Percentiles rank a stretch among this genome's conserved stretches.
phyloP scores from a whole-genome alignment of 2,888 invertebrate genomes.

The Beris morrisii region DNA sequence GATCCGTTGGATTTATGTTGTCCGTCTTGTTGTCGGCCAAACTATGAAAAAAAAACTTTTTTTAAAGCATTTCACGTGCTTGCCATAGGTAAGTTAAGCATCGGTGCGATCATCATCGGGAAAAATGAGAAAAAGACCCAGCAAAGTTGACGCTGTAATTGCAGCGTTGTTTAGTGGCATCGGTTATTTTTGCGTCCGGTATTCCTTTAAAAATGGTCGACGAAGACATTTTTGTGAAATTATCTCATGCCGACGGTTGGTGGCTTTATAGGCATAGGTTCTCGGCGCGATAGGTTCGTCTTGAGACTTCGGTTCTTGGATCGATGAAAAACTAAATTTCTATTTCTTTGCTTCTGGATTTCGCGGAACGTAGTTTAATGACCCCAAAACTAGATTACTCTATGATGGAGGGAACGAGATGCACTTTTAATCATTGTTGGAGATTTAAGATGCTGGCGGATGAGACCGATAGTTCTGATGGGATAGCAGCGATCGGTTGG shows the following conservation, averaged over 20 bases:
- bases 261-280: not conserved
- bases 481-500: no score
- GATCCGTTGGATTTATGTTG: constrained; percentile 17
- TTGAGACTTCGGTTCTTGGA: no score
- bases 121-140: constrained; percentile 10
- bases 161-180: constrained; percentile 28
- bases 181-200: constrained; percentile 32
- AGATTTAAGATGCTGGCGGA: no score
- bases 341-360: not conserved
- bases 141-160: constrained; percentile 29
- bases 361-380: constrained; percentile 21
- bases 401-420: no score
- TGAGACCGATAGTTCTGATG: no score
- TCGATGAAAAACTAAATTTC: constrained; percentile 10
- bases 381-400: not conserved
- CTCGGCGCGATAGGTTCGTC: no score
- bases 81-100: constrained; percentile 19
- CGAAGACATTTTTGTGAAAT: constrained; percentile 32
- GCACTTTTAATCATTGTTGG: no score
- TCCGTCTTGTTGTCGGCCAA: constrained; percentile 26
- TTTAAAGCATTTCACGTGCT: constrained; percentile 17
- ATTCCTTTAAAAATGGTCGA: constrained; percentile 31
- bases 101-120: constrained; percentile 22
- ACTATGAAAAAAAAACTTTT: constrained; percentile 7
- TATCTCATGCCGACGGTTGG: constrained; percentile 12